Percentiles rank a stretch among this genome's conserved stretches.
Conservation (phyloP, 1,140 invertebrate species). For the Sycophaga agraensis region DNA sequence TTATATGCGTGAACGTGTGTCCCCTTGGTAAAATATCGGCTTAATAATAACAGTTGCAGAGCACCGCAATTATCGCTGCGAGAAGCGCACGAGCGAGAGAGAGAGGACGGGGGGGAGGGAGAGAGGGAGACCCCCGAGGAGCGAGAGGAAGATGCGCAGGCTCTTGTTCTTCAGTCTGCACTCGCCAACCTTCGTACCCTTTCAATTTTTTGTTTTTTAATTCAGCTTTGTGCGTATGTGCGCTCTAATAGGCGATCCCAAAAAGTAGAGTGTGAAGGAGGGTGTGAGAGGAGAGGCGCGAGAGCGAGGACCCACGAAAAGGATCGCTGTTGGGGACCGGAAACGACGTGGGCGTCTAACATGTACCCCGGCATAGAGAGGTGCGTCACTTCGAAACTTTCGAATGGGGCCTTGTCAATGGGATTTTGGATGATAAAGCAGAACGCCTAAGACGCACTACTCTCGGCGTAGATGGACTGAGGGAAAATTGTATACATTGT, state of each 20-base stretch:
- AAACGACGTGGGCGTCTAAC: slow-evolving; percentile 41
- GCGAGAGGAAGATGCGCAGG: slow-evolving; percentile 24
- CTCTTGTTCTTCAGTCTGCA: slow-evolving; percentile 25
- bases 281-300: not conserved
- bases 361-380: not conserved
- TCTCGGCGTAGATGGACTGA: too few species aligned
- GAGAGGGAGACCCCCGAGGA: slow-evolving; percentile 7
- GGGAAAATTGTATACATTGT: too few species aligned
- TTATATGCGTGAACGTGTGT: slow-evolving; percentile 54
- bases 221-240: slow-evolving; percentile 17
- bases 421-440: slow-evolving; percentile 18
- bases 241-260: slow-evolving; percentile 6
- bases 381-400: slow-evolving; percentile 10
- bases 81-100: slow-evolving; percentile 29
- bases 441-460: too few species aligned
- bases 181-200: slow-evolving; percentile 12
- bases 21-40: slow-evolving; percentile 54
- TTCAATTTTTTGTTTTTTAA: slow-evolving; percentile 26
- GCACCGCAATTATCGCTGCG: slow-evolving; percentile 48
- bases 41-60: slow-evolving; percentile 56
- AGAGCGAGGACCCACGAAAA: slow-evolving; percentile 11
- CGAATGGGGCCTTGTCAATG: slow-evolving; percentile 16
- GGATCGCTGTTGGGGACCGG: slow-evolving; percentile 26
- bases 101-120: slow-evolving; percentile 1
- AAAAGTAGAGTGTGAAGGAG: not conserved